These are phyloP conservation scores for Pagetopsis macropterus DNA, from an alignment of 2,797 vertebrate species.

Conservation along the genomic window DNA sequence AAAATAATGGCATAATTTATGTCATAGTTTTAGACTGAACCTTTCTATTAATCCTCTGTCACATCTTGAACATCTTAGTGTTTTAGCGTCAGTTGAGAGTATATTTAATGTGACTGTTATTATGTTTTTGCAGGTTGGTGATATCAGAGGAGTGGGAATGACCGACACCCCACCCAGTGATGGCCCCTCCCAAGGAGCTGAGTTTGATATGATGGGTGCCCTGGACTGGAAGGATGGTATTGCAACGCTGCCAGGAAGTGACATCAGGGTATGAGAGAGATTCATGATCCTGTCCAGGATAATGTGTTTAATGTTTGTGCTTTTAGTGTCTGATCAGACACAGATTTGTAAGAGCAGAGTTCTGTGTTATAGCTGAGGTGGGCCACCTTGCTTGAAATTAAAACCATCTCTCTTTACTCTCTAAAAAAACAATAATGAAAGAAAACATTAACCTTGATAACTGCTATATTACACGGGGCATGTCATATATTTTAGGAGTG, in stretches of 20 bases:
- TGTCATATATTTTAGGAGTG: not conserved
- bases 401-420: not conserved
- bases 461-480: not conserved
- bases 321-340: not conserved
- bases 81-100: not conserved
- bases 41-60: not conserved
- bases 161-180: conserved; percentile 84
- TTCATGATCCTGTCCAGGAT: conserved; percentile 1
- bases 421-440: not conserved
- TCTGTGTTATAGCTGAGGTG: not conserved
- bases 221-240: conserved; percentile 89
- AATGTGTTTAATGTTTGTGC: conserved; percentile 22
- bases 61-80: not conserved
- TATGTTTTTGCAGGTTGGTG: conserved; percentile 51
- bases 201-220: conserved; percentile 84
- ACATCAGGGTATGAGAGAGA: conserved; percentile 81
- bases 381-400: not conserved
- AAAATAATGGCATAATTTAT: not conserved
- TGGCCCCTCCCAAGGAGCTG: conserved; percentile 81
- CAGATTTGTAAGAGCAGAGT: not conserved
- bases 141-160: conserved; percentile 76
- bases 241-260: conserved; percentile 87
- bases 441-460: not conserved
- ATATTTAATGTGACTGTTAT: not conserved
- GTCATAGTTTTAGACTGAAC: not conserved